Conservation (phyloP, 2,113 vertebrate genomes). For the Gorsachius goisagi region DNA sequence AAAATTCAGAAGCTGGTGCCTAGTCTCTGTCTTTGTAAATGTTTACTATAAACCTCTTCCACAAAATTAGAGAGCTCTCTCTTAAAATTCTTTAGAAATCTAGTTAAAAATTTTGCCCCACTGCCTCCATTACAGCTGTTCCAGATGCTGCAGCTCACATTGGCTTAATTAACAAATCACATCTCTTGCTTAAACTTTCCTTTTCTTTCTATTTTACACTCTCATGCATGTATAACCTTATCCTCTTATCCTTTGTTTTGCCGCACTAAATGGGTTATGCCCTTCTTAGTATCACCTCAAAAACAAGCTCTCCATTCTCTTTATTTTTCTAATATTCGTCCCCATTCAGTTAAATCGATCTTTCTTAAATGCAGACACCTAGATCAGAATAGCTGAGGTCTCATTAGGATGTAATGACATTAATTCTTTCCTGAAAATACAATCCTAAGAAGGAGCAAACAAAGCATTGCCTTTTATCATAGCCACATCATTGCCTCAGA, state of each 20-base stretch:
- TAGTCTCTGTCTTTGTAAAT: neutral
- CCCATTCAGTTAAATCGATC: neutral
- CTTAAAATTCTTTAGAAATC: neutral
- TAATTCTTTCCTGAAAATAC: neutral
- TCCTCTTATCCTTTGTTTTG: neutral
- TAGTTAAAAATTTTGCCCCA: neutral
- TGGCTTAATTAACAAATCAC: neutral
- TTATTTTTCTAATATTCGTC: neutral
- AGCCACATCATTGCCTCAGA: neutral
- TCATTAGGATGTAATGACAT: neutral
- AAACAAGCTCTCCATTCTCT: neutral
- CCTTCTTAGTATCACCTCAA: neutral
- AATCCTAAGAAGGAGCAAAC: neutral
- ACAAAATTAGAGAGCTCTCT: neutral
- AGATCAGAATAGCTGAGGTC: neutral
- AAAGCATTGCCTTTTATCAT: neutral
- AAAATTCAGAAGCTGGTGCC: neutral
- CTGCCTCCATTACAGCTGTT: neutral
- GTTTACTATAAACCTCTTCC: neutral
- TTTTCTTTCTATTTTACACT: neutral
- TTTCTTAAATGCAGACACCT: neutral
- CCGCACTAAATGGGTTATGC: neutral
- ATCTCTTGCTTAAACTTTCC: neutral
- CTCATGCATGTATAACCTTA: neutral
- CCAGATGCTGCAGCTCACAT: neutral